Percentiles rank a stretch among this genome's conserved stretches.
Conservation (phyloP, 2,888 invertebrate genomes). For the Apamea sordens region DNA sequence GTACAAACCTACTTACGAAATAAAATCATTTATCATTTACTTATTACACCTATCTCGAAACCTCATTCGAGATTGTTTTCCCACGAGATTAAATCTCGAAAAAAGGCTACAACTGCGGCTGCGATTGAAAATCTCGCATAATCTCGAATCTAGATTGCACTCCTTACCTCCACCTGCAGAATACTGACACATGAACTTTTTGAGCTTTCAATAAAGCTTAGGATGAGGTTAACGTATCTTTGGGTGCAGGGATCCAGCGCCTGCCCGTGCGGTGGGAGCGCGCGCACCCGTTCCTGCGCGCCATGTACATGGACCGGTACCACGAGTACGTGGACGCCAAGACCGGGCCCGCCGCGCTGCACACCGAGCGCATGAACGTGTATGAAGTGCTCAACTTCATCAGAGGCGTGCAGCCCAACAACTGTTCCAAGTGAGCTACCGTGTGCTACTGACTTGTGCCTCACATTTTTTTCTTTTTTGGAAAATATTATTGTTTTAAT, state of each 20-base stretch:
- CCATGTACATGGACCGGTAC: slow-evolving; percentile 93
- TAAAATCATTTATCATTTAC: no score
- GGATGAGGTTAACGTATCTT: background rate
- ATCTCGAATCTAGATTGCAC: background rate
- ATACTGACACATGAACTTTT: background rate
- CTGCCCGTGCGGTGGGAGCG: slow-evolving; percentile 95
- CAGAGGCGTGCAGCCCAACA: slow-evolving; percentile 91
- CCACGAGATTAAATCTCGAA: background rate
- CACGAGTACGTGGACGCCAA: slow-evolving; percentile 94
- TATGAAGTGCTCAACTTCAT: slow-evolving; percentile 95
- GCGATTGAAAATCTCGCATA: background rate
- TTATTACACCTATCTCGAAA: background rate
- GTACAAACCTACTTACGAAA: no score
- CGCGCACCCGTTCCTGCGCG: slow-evolving; percentile 92
- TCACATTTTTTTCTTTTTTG: no score
- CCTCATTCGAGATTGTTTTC: background rate
- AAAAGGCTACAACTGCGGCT: background rate
- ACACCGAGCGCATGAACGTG: slow-evolving; percentile 92
- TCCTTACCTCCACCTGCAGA: background rate
- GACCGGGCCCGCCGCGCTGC: slow-evolving; percentile 92
- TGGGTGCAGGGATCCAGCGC: slow-evolving; percentile 94
- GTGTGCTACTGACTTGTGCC: background rate
- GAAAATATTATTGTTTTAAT: no score
- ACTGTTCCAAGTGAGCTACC: slow-evolving; percentile 90
- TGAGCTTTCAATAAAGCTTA: background rate